Evolutionary conservation across 1,140 invertebrate genomes (phyloP).

Genomic region (Drosophila pectinifera): DNA sequence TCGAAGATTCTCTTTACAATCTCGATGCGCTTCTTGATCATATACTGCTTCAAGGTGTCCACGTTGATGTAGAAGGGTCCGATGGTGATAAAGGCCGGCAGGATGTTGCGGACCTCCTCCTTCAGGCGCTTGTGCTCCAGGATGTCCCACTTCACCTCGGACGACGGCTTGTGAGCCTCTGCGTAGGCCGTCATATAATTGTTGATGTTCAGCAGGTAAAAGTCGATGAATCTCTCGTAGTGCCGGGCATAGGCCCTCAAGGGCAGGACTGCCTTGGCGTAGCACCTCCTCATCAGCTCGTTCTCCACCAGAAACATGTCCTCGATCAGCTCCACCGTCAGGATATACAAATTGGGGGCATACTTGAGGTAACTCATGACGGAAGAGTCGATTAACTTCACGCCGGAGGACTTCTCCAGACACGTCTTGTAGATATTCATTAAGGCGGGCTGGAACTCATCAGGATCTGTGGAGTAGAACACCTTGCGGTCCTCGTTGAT

Average conservation of each 20-base stretch:
- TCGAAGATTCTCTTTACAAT: slow-evolving; percentile 72
- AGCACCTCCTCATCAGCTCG: slow-evolving; percentile 53
- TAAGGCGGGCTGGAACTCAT: slow-evolving; percentile 69
- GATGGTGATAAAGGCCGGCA: slow-evolving; percentile 73
- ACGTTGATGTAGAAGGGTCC: slow-evolving; percentile 77
- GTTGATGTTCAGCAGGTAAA: slow-evolving; percentile 59
- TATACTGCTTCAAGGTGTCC: slow-evolving; percentile 67
- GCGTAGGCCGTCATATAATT: slow-evolving; percentile 64
- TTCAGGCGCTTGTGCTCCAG: slow-evolving; percentile 71
- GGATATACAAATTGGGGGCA: slow-evolving; percentile 69
- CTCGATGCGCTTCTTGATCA: slow-evolving; percentile 76
- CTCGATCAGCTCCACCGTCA: slow-evolving; percentile 80
- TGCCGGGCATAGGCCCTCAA: slow-evolving; percentile 58
- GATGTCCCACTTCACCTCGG: slow-evolving; percentile 72
- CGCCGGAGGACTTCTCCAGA: slow-evolving; percentile 68
- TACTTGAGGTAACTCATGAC: slow-evolving; percentile 67
- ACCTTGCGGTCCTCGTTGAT: slow-evolving; percentile 62
- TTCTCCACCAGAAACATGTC: slow-evolving; percentile 53
- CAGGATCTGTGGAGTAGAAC: slow-evolving; percentile 72
- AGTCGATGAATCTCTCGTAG: slow-evolving; percentile 72
- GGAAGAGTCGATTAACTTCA: slow-evolving; percentile 60
- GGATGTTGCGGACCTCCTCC: slow-evolving; percentile 66
- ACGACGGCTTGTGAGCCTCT: slow-evolving; percentile 50
- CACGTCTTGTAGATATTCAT: slow-evolving; percentile 68
- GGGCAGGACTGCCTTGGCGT: slow-evolving; percentile 60